Evolutionary conservation across 1,140 invertebrate species (phyloP).

Genomic region (Pseudachorutes palmiensis): DNA sequence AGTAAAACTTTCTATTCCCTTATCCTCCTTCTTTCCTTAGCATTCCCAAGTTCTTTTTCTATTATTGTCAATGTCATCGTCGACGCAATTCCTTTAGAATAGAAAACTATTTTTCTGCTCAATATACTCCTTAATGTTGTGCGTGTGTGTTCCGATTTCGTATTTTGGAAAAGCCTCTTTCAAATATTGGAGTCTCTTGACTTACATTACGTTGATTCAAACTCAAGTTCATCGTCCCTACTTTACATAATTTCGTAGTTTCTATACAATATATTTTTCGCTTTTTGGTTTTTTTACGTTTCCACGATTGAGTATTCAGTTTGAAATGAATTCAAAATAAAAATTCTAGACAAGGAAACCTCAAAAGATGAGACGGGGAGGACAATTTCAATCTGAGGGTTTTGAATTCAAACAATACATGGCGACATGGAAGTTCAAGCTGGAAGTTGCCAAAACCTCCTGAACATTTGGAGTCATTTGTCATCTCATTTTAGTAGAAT

Average conservation of each 20-base stretch:
- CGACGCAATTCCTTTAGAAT: not conserved
- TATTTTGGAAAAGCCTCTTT: not conserved
- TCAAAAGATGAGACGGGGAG: not conserved
- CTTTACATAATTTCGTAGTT: constrained; percentile 6
- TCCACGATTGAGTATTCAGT: not conserved
- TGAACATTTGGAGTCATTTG: not conserved
- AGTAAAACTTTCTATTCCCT: not conserved
- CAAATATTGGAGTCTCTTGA: not conserved
- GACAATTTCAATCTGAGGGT: not conserved
- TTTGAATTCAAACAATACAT: not conserved
- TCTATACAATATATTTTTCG: constrained; percentile 7
- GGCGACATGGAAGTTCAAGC: not conserved
- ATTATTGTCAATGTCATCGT: constrained; percentile 10
- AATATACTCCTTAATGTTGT: not conserved
- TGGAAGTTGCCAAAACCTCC: not conserved
- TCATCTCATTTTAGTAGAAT: not conserved
- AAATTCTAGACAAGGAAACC: not conserved
- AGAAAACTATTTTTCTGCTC: constrained; percentile 6
- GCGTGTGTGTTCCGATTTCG: not conserved
- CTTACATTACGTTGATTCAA: not conserved
- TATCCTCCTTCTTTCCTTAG: not conserved
- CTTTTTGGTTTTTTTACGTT: not conserved
- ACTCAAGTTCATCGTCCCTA: constrained; percentile 2
- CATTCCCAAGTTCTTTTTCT: not conserved
- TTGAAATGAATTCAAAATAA: constrained; percentile 6